These are phyloP conservation scores for Charadrius vociferus DNA, from an alignment of 2,113 vertebrate genomes.

Conservation along the genomic window DNA sequence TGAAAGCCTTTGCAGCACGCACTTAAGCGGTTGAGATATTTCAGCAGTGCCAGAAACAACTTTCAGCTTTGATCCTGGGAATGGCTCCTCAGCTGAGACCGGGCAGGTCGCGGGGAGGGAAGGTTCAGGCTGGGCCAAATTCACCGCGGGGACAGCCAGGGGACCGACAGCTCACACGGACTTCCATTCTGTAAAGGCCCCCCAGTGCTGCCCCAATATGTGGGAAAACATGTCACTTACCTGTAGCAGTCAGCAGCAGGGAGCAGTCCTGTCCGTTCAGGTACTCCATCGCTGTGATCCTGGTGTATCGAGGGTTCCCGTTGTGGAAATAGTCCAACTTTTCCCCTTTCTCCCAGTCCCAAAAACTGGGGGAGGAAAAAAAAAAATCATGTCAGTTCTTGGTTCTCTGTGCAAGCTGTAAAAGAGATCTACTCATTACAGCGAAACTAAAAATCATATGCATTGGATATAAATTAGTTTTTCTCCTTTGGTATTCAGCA, in stretches of 20 bases:
- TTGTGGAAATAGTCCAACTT: slow-evolving; percentile 98
- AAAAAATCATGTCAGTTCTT: not conserved
- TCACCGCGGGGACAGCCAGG: not conserved
- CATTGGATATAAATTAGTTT: not conserved
- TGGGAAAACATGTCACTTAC: not conserved
- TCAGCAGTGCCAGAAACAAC: not conserved
- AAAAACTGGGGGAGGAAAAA: slow-evolving; percentile 79
- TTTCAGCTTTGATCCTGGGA: not conserved
- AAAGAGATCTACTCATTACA: not conserved
- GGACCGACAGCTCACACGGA: rapidly evolving
- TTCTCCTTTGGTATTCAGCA: not conserved
- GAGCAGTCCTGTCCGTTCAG: slow-evolving; percentile 92
- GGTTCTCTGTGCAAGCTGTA: not conserved
- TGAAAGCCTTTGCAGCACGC: not conserved
- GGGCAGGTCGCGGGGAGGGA: not conserved
- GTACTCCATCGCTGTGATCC: slow-evolving; percentile 97
- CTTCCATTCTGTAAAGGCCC: rapidly evolving
- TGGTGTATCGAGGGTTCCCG: slow-evolving; percentile 94
- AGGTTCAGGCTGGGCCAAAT: not conserved
- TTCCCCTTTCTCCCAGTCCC: slow-evolving; percentile 98
- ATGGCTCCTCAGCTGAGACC: not conserved
- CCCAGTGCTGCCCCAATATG: rapidly evolving
- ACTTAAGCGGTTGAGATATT: not conserved
- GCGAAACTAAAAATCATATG: rapidly evolving
- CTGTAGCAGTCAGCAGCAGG: slow-evolving; percentile 86